Conservation (phyloP, 2,888 invertebrate species). For the Embidobia sp. region DNA sequence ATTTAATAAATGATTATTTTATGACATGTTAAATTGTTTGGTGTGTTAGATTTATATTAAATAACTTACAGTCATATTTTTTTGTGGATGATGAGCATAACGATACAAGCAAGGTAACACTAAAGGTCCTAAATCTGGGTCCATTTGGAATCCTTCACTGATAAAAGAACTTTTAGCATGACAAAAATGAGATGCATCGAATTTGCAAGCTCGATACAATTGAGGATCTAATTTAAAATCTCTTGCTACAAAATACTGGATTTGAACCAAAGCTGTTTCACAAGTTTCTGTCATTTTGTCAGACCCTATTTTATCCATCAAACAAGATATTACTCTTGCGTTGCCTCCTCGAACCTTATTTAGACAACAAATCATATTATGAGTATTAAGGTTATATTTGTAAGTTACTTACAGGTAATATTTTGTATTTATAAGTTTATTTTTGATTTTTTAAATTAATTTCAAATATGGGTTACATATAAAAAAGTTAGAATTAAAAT, state of each 20-base stretch:
- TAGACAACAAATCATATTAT: too few species aligned
- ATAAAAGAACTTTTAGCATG: conserved; percentile 90
- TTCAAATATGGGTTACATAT: too few species aligned
- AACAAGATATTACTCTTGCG: conserved; percentile 93
- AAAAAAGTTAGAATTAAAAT: too few species aligned
- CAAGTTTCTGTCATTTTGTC: conserved; percentile 93
- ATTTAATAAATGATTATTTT: too few species aligned
- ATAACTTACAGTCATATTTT: conserved; percentile 77
- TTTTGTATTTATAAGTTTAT: too few species aligned
- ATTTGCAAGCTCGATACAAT: conserved; percentile 92
- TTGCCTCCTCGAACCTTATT: conserved; percentile 87
- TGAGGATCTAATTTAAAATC: conserved; percentile 96
- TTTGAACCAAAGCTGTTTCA: conserved; percentile 94
- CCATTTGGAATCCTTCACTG: conserved; percentile 85
- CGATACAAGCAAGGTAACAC: conserved; percentile 95
- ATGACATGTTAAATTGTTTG: too few species aligned
- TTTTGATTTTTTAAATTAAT: too few species aligned
- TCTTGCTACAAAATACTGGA: conserved; percentile 98
- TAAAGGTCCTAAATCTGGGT: conserved; percentile 90
- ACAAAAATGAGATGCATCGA: conserved; percentile 92
- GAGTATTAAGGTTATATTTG: too few species aligned
- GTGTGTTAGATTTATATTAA: not conserved
- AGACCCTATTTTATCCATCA: conserved; percentile 95
- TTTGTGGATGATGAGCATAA: conserved; percentile 81
- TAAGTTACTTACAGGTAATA: too few species aligned